phyloP scores from a whole-genome alignment of 2,797 vertebrate genomes.

The Ibycter americanus region DNA sequence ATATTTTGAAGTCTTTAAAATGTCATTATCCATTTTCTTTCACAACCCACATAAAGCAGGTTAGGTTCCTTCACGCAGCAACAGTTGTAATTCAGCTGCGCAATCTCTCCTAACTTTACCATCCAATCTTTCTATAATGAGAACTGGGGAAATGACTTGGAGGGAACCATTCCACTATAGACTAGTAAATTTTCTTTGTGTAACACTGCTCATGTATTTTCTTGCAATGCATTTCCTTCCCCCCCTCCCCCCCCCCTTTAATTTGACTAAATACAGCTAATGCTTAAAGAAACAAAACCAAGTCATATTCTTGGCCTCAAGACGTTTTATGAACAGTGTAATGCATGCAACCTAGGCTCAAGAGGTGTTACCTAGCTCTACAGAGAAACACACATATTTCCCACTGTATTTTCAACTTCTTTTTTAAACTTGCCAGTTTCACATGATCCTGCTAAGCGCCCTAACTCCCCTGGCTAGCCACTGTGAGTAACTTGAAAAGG shows the following conservation, averaged over 20 bases:
- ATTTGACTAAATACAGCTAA: conserved; percentile 16
- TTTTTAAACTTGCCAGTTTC: neutral
- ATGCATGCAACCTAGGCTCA: neutral
- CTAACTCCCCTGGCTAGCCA: neutral
- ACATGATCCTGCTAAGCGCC: neutral
- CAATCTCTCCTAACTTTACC: conserved; percentile 23
- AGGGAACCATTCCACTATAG: neutral
- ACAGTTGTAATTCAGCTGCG: neutral
- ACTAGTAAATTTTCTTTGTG: conserved; percentile 30
- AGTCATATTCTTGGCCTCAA: neutral
- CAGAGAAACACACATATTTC: neutral
- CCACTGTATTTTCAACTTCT: neutral
- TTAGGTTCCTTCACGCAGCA: conserved; percentile 17
- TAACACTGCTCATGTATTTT: neutral
- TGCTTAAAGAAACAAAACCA: conserved; percentile 21
- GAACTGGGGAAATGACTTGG: conserved; percentile 36
- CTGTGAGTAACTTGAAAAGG: neutral
- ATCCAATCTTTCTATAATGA: conserved; percentile 8
- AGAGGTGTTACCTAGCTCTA: neutral
- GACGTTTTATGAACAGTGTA: neutral
- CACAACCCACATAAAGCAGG: conserved; percentile 44
- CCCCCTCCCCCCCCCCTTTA: neutral
- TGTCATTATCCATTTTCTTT: conserved; percentile 53
- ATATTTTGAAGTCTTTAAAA: conserved; percentile 45
- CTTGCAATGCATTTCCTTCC: neutral